phyloP scores from a whole-genome alignment of 2,113 vertebrate species.

The Agapornis roseicollis region DNA sequence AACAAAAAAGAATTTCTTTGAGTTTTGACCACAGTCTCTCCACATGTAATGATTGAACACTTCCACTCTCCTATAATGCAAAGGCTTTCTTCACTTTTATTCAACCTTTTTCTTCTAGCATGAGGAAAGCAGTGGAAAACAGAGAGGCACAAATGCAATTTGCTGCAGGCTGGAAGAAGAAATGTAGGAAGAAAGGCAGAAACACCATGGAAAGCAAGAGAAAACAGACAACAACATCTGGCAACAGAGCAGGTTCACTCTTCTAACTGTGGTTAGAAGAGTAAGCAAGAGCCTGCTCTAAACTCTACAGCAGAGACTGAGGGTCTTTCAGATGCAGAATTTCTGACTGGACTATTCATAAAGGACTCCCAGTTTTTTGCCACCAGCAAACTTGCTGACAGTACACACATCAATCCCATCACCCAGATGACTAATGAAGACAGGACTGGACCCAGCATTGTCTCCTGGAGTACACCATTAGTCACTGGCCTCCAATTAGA shows the following conservation, averaged over 20 bases:
- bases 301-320: background rate
- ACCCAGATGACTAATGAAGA: background rate
- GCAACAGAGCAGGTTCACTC: background rate
- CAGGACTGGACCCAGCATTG: background rate
- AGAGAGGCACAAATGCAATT: background rate
- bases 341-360: background rate
- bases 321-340: background rate
- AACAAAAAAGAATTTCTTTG: background rate
- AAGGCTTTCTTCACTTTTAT: background rate
- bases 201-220: background rate
- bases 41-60: background rate
- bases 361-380: background rate
- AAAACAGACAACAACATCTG: background rate
- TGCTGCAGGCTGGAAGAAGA: background rate
- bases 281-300: background rate
- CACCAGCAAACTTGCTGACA: background rate
- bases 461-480: background rate
- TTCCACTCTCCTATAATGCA: background rate
- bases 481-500: background rate
- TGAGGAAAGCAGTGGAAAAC: background rate
- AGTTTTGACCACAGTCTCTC: background rate
- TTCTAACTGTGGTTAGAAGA: background rate
- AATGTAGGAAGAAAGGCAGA: background rate
- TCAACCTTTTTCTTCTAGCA: background rate
- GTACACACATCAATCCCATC: background rate